Evolutionary conservation across 2,888 invertebrate genomes (phyloP).

Genomic region (Habroteleia sp.): DNA sequence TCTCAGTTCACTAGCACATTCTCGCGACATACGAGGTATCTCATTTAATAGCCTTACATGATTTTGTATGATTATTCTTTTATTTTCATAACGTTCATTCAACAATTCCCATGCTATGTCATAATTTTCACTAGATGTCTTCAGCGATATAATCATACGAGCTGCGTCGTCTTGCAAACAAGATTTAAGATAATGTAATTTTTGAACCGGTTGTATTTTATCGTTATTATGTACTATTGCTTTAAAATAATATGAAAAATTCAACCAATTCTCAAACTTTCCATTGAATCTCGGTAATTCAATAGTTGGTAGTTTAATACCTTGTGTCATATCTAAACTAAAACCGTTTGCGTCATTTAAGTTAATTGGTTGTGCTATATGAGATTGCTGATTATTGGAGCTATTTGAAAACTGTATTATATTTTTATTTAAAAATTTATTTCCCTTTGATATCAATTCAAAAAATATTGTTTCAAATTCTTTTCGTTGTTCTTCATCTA

Average conservation of each 20-base stretch:
- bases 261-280: slow-evolving; percentile 19
- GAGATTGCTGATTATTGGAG: background rate
- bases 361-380: background rate
- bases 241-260: slow-evolving; percentile 24
- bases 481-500: slow-evolving; percentile 9
- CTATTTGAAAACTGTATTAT: background rate
- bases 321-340: background rate
- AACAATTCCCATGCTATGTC: slow-evolving; percentile 48
- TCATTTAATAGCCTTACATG: slow-evolving; percentile 59
- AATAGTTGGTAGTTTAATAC: slow-evolving; percentile 13
- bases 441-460: slow-evolving; percentile 11
- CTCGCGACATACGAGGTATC: slow-evolving; percentile 46
- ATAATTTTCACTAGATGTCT: slow-evolving; percentile 58
- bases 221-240: slow-evolving; percentile 51
- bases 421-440: slow-evolving; percentile 1
- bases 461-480: slow-evolving; percentile 16
- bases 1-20: slow-evolving; percentile 53
- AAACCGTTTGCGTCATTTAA: background rate
- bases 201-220: slow-evolving; percentile 49
- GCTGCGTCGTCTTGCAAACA: slow-evolving; percentile 31
- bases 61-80: slow-evolving; percentile 49
- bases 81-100: slow-evolving; percentile 57
- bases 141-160: slow-evolving; percentile 46
- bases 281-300: slow-evolving; percentile 13
- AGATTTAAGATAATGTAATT: slow-evolving; percentile 49